Conservation (phyloP, 2,888 invertebrate genomes). For the Diarsia mendica region DNA sequence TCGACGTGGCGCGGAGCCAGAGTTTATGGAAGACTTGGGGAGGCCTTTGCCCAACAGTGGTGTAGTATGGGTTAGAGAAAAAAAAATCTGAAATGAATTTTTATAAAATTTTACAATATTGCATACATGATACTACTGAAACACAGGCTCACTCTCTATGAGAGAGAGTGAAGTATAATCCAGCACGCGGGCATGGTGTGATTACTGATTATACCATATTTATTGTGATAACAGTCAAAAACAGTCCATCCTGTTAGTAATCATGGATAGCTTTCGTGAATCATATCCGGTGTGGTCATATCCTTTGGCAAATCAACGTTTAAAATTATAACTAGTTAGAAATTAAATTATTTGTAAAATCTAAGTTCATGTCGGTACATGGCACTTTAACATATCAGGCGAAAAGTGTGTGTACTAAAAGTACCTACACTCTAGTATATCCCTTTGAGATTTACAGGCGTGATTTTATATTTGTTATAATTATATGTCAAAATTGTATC, state of each 20-base stretch:
- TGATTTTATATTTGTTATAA: neutral
- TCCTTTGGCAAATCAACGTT: neutral
- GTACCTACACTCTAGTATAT: neutral
- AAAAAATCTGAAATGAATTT: neutral
- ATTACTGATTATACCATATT: neutral
- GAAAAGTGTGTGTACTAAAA: neutral
- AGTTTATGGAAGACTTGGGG: neutral
- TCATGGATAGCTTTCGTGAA: constrained; percentile 11
- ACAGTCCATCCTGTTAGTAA: neutral
- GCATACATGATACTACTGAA: neutral
- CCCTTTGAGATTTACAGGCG: neutral
- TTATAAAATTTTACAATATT: neutral
- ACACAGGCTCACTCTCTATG: neutral
- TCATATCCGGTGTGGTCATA: constrained; percentile 14
- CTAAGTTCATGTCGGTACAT: neutral
- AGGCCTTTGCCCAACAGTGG: neutral
- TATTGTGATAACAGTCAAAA: neutral
- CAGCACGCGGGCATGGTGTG: neutral
- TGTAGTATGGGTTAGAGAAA: neutral
- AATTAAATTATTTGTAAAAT: neutral
- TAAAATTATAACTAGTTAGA: neutral
- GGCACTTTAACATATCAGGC: neutral
- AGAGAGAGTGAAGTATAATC: neutral
- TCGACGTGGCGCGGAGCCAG: neutral
- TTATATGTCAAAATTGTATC: neutral